These are phyloP conservation scores for Aphelenchoides besseyi DNA, from an alignment of 1,140 invertebrate species.

Conservation along the genomic window DNA sequence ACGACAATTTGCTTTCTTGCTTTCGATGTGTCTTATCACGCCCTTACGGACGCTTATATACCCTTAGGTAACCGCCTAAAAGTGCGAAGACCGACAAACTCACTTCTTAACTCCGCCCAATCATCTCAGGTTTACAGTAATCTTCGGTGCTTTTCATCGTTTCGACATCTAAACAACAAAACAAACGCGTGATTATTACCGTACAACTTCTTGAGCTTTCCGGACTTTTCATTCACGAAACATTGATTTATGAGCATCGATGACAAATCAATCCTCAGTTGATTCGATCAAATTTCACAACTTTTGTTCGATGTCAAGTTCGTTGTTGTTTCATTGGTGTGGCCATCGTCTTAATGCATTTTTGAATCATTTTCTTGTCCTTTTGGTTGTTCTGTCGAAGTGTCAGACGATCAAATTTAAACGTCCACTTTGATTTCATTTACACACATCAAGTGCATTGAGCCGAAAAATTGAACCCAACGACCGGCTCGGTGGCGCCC, in stretches of 20 bases:
- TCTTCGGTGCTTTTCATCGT: conserved; percentile 1
- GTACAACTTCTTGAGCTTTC: too few relatives aligned
- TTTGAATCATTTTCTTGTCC: background rate
- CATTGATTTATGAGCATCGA: background rate
- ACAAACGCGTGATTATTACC: background rate
- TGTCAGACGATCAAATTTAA: background rate
- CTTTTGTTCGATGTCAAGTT: too few relatives aligned
- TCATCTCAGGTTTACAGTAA: background rate
- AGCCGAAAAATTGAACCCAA: background rate
- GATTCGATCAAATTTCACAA: background rate
- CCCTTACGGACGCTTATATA: background rate
- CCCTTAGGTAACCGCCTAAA: background rate
- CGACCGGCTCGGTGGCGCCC: background rate
- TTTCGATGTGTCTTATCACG: too few relatives aligned
- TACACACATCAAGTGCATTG: background rate
- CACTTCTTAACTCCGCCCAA: background rate
- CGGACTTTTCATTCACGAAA: too few relatives aligned
- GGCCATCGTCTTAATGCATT: background rate
- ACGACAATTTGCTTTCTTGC: background rate
- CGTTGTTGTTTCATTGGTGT: background rate
- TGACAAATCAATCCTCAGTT: background rate
- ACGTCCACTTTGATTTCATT: background rate
- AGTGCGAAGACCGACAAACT: background rate
- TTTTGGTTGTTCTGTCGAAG: background rate
- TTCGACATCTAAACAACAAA: background rate